Conservation (phyloP, 2,888 invertebrate genomes). For the Drosophila merina region DNA sequence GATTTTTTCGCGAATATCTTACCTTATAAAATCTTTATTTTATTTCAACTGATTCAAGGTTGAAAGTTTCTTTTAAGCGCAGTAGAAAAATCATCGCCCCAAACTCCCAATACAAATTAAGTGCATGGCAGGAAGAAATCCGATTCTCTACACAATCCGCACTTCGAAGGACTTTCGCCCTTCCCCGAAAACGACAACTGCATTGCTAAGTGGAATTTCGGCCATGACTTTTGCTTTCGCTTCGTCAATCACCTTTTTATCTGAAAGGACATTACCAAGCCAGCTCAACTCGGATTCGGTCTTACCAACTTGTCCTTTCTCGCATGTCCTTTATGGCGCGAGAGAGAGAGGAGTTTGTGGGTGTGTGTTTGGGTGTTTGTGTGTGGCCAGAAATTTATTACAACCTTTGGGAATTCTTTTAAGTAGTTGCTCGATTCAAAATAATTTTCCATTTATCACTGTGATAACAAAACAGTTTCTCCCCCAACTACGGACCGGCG, state of each 20-base stretch:
- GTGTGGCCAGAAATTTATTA: conserved; percentile 79
- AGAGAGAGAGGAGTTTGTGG: neutral
- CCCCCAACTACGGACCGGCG: conserved; percentile 35
- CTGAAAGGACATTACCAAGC: conserved; percentile 72
- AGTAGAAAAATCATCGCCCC: conserved; percentile 7
- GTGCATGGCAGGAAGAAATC: conserved; percentile 36
- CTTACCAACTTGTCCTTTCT: conserved; percentile 53
- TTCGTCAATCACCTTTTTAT: conserved; percentile 78
- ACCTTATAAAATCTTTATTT: conserved; percentile 3
- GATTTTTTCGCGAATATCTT: neutral
- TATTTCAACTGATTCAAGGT: conserved; percentile 4
- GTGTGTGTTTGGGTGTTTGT: conserved; percentile 51
- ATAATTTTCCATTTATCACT: conserved; percentile 81
- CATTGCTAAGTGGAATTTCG: conserved; percentile 69
- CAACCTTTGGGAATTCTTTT: conserved; percentile 81
- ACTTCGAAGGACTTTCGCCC: conserved; percentile 9
- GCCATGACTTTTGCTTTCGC: conserved; percentile 77
- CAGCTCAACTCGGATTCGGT: conserved; percentile 50
- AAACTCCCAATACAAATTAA: conserved; percentile 44
- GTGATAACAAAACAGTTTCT: conserved; percentile 77
- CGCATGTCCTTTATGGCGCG: conserved; percentile 42
- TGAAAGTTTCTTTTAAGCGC: conserved; percentile 13
- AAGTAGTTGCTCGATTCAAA: conserved; percentile 81
- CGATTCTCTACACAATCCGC: conserved; percentile 4
- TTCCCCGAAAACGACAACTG: conserved; percentile 55